Base-by-base conservation (phyloP, 2,797 vertebrate genomes). In the Tenualosa thibaudeaui region DNA sequence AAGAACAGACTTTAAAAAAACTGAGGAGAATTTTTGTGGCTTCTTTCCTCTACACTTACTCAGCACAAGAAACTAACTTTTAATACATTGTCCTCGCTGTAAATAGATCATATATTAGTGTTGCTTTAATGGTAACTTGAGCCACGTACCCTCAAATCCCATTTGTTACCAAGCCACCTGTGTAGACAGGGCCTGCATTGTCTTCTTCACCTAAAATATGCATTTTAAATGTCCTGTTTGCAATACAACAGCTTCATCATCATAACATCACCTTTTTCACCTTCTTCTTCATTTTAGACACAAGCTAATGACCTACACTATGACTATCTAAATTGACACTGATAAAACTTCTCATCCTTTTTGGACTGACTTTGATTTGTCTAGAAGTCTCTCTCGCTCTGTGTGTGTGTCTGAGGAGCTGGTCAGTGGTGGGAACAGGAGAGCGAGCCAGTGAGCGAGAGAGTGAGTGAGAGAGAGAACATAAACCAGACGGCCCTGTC, bases 401-500 rank as follows among this genome's bases (percentile, higher is more conserved):
- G 1, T 1, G 4, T 49, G 60, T 43, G 19, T 13, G 40, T 31
- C 82, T 84, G 15, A 37, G 58, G 58, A 85, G 84, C 78, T 82
- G 87, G 83, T 75, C 84, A 87, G 51, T 85, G 89, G 85, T 50
- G 86, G 89, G 90, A 89, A 90, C 88, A 87, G 91, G 89, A 19
- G 53, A 60, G 75, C 26, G 78, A 51, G 81, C 50, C 54, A 50
- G 54, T 3, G 24, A 17, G 83, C 46, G 50, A 50, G 54, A n/a
- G 54, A 40, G 37, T 31, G 26, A 89, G 90, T 12, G 24, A 51
- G 51, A 0, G 24, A 22, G 24, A 6, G 84, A 89, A 94, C 92
- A 94, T 94, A 94, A 95, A 94, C 91, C 88, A 93, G 91, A 89
- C 90, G 83, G 90, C 88, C 88, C 89, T 81, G 91, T 90, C 93